Evolutionary conservation across 2,113 vertebrate genomes (phyloP).

Genomic region (Ammodytes dubius): DNA sequence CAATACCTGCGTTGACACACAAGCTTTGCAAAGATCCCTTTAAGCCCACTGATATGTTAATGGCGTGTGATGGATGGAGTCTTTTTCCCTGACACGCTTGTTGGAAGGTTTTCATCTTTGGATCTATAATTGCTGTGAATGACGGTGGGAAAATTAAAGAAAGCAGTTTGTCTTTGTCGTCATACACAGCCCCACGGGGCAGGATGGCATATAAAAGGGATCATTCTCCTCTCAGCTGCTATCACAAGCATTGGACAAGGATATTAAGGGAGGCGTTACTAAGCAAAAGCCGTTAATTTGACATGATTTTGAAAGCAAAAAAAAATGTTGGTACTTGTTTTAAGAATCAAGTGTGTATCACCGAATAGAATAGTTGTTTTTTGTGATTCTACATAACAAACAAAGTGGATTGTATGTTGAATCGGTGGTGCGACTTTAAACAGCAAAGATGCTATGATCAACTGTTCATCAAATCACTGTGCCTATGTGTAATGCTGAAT

Average conservation of each 20-base stretch:
- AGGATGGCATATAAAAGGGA: constrained; percentile 6
- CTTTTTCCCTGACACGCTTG: background rate
- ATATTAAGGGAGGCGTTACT: constrained; percentile 7
- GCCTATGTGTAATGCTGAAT: too few relatives aligned
- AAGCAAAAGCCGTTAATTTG: background rate
- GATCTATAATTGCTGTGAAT: constrained; percentile 31
- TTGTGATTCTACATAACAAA: background rate
- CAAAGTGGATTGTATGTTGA: background rate
- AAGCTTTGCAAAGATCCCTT: constrained; percentile 35
- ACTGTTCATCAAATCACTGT: background rate
- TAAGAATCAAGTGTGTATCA: background rate
- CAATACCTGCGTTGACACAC: constrained; percentile 13
- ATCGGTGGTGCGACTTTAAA: background rate
- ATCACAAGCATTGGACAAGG: constrained; percentile 62
- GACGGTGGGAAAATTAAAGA: constrained; percentile 36
- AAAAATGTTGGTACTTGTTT: too few relatives aligned
- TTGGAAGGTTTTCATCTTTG: background rate
- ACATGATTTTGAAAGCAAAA: background rate
- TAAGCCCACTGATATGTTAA: constrained; percentile 24
- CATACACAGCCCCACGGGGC: constrained; percentile 25
- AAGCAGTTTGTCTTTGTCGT: constrained; percentile 56
- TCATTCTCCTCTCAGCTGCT: constrained; percentile 42
- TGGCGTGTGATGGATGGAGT: background rate
- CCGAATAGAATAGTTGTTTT: background rate
- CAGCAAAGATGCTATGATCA: background rate